phyloP scores from a whole-genome alignment of 2,113 vertebrate species.

The Chionis minor region DNA sequence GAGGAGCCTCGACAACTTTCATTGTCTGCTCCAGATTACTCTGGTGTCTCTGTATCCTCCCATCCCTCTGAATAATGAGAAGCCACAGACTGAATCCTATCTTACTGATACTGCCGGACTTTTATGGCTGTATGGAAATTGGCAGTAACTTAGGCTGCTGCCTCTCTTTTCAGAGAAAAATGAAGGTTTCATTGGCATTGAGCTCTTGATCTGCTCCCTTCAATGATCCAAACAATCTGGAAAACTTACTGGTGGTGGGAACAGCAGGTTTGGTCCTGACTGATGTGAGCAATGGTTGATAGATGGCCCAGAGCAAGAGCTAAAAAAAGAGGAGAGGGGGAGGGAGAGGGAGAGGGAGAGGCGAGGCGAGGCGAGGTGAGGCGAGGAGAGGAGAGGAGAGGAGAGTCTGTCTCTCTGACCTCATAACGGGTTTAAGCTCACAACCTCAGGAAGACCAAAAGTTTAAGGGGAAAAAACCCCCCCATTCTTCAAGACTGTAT shows the following conservation, averaged over 20 bases:
- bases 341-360: neutral
- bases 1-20: slow-evolving; percentile 7
- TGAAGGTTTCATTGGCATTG: neutral
- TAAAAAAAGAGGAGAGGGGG: neutral
- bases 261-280: neutral
- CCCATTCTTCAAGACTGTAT: neutral
- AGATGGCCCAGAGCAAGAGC: neutral
- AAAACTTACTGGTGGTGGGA: neutral
- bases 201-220: neutral
- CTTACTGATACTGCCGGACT: neutral
- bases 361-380: neutral
- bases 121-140: slow-evolving; percentile 17
- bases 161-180: neutral
- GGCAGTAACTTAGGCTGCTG: neutral
- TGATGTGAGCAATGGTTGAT: neutral
- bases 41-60: neutral
- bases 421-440: neutral
- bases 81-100: neutral
- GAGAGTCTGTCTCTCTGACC: neutral
- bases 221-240: neutral
- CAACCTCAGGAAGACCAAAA: neutral
- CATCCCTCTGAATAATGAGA: slow-evolving; percentile 16
- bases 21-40: slow-evolving; percentile 26
- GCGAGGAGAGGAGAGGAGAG: neutral
- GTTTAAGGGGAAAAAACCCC: neutral